phyloP scores from a whole-genome alignment of 1,140 invertebrate genomes.

The Leptonema lineaticorne region DNA sequence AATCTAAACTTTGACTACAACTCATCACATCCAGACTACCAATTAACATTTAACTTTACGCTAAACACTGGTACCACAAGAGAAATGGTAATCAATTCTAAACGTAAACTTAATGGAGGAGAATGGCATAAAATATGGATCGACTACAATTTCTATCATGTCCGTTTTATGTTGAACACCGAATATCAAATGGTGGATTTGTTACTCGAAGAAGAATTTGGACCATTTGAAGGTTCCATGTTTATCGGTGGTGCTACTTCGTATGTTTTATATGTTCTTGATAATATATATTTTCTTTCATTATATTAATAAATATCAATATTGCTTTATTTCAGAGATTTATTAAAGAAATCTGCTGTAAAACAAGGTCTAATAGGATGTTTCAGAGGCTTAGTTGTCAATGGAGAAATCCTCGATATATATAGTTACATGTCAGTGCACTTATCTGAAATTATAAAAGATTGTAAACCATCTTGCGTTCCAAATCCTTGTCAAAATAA shows the following conservation, averaged over 20 bases:
- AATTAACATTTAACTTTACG: constrained; percentile 87
- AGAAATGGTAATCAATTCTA: constrained; percentile 77
- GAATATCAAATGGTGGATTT: constrained; percentile 86
- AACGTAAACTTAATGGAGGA: constrained; percentile 79
- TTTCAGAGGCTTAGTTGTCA: constrained; percentile 87
- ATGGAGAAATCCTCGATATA: constrained; percentile 86
- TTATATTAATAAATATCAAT: constrained; percentile 3
- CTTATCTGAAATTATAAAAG: constrained; percentile 85
- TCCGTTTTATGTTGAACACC: constrained; percentile 90
- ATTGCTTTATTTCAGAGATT: constrained; percentile 61
- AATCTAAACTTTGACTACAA: not conserved
- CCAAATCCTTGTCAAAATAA: constrained; percentile 92
- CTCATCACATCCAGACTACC: constrained; percentile 65
- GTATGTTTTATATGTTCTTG: constrained; percentile 58
- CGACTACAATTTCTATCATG: constrained; percentile 90
- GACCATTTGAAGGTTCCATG: constrained; percentile 89
- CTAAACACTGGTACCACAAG: constrained; percentile 78
- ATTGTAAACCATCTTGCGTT: constrained; percentile 90
- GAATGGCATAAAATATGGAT: constrained; percentile 97
- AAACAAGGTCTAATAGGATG: constrained; percentile 89
- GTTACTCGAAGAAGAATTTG: constrained; percentile 81
- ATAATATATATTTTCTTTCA: not conserved
- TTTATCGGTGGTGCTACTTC: constrained; percentile 88
- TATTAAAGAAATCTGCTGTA: constrained; percentile 76
- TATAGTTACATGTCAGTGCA: constrained; percentile 93